Percentiles rank a stretch among this genome's conserved stretches.
Evolutionary conservation across 2,113 vertebrate genomes (phyloP).

Genomic region (Stigmatopora argus): DNA sequence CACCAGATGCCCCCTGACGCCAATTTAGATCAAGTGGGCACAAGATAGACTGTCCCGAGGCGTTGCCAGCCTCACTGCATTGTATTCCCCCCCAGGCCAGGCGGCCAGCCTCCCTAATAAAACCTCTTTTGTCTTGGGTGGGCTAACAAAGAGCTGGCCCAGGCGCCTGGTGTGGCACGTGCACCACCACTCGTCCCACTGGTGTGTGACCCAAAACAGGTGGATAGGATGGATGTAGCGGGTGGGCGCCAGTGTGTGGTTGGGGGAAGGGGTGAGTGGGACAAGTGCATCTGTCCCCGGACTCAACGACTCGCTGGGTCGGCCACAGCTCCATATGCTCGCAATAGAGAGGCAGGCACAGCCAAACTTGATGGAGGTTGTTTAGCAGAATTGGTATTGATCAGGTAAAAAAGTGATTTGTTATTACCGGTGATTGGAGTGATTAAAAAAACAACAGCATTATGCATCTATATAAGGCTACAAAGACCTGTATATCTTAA

Average conservation of each 20-base stretch:
- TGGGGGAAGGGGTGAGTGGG: not conserved
- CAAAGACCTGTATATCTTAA: no score
- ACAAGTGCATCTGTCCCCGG: slow-evolving; percentile 65
- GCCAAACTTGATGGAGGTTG: slow-evolving; percentile 42
- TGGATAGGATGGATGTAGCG: slow-evolving; percentile 50
- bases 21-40: slow-evolving; percentile 59
- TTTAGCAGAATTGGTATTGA: not conserved
- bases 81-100: slow-evolving; percentile 52
- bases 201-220: slow-evolving; percentile 68
- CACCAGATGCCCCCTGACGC: slow-evolving; percentile 65
- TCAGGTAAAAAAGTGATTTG: not conserved
- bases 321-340: slow-evolving; percentile 68
- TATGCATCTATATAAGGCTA: not conserved
- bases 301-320: slow-evolving; percentile 64
- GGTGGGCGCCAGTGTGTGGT: slow-evolving; percentile 14
- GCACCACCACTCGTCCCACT: slow-evolving; percentile 54
- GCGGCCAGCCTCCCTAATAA: slow-evolving; percentile 70
- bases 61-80: slow-evolving; percentile 64
- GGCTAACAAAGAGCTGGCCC: slow-evolving; percentile 64
- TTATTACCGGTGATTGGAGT: not conserved
- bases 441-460: not conserved
- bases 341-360: slow-evolving; percentile 50
- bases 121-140: slow-evolving; percentile 69
- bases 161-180: slow-evolving; percentile 66
- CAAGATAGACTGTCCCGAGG: slow-evolving; percentile 47